A percentile compares a stretch with the other conserved stretches of the same genome.
phyloP scores from a whole-genome alignment of 2,888 invertebrate species.

The Epinotia nisella region DNA sequence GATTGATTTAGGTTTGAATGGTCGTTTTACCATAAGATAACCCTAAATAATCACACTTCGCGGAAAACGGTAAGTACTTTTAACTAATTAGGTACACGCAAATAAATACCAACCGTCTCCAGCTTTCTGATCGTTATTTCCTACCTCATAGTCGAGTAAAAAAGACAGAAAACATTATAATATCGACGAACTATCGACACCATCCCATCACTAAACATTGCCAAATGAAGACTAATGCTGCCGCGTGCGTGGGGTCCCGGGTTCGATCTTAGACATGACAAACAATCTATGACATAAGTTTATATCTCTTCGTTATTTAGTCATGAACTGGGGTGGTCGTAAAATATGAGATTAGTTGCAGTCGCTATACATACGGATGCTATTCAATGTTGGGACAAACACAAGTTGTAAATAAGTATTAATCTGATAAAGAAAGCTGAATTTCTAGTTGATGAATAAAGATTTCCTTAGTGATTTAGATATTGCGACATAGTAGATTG shows the following conservation, averaged over 20 bases:
- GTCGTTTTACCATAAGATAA: too few species aligned
- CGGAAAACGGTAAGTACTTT: too few species aligned
- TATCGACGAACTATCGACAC: conserved; percentile 32
- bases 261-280: conserved; percentile 81
- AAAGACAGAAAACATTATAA: background rate
- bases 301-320: conserved; percentile 71
- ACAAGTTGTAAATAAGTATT: background rate
- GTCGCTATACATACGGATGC: conserved; percentile 21
- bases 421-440: background rate
- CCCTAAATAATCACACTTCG: too few species aligned
- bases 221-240: conserved; percentile 83
- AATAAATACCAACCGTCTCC: too few species aligned
- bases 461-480: too few species aligned
- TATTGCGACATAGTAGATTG: too few species aligned
- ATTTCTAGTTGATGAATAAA: too few species aligned
- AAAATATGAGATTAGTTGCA: conserved; percentile 28
- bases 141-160: background rate
- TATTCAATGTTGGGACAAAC: background rate
- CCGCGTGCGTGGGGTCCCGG: conserved; percentile 66
- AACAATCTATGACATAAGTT: conserved; percentile 83
- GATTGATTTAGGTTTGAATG: too few species aligned
- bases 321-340: conserved; percentile 62
- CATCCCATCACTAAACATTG: conserved; percentile 60
- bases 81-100: too few species aligned
- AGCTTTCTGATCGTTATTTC: too few species aligned